These are phyloP conservation scores for Temnothorax unifasciatus DNA, from an alignment of 2,888 invertebrate genomes.

Conservation along the genomic window DNA sequence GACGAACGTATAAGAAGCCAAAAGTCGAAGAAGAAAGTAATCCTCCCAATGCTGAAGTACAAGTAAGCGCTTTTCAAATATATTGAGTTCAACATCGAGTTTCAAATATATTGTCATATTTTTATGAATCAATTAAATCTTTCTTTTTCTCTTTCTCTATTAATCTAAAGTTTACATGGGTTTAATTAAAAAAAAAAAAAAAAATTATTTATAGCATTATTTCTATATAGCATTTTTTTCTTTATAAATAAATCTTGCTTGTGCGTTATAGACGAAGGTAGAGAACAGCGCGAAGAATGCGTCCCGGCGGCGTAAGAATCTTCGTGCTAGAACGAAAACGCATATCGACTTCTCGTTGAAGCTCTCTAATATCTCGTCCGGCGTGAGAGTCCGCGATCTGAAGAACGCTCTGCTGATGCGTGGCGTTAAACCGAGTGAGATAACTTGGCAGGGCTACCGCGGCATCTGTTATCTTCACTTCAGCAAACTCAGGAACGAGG, in stretches of 20 bases:
- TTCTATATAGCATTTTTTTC: conserved; percentile 77
- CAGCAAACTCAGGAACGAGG: conserved; percentile 87
- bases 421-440: conserved; percentile 92
- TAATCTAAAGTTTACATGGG: not conserved
- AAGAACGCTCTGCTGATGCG: conserved; percentile 91
- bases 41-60: conserved; percentile 72
- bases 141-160: not conserved
- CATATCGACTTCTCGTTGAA: conserved; percentile 88
- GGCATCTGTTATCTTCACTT: conserved; percentile 93
- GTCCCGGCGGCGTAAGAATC: conserved; percentile 77
- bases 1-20: conserved; percentile 67
- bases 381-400: conserved; percentile 91
- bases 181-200: conserved; percentile 9
- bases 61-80: conserved; percentile 58
- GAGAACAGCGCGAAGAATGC: conserved; percentile 83
- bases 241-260: conserved; percentile 14
- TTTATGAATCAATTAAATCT: not conserved
- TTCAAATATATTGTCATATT: not conserved
- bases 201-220: no score
- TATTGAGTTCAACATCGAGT: not conserved
- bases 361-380: conserved; percentile 91
- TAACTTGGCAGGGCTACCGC: conserved; percentile 89
- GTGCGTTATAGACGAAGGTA: conserved; percentile 86
- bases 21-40: conserved; percentile 81
- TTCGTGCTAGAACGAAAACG: conserved; percentile 81